Evolutionary conservation across 2,888 invertebrate species (phyloP).

Genomic region (Lasioglossum zephyrum): DNA sequence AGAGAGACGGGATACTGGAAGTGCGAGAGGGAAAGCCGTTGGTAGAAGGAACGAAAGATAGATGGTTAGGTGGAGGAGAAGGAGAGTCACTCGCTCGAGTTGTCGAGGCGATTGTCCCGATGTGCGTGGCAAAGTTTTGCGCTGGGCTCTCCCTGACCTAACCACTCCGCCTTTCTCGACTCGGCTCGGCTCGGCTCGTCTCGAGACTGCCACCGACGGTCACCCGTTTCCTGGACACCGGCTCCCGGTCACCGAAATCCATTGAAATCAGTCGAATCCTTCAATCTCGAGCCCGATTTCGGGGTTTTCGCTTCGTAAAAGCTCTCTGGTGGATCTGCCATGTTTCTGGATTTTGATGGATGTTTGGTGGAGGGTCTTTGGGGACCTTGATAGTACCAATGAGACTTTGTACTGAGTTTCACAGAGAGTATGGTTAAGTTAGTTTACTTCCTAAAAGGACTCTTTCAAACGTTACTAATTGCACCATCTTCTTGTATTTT

Average conservation of each 20-base stretch:
- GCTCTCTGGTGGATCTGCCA: no score
- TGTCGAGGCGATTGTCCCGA: conserved; percentile 76
- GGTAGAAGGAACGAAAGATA: conserved; percentile 39
- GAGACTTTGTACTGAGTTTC: not conserved
- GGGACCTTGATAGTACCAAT: not conserved
- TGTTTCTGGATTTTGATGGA: not conserved
- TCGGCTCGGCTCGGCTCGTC: conserved; percentile 48
- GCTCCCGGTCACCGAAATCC: conserved; percentile 40
- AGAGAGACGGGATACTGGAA: conserved; percentile 6
- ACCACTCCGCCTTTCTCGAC: conserved; percentile 73
- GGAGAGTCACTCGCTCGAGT: conserved; percentile 69
- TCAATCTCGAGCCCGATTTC: not conserved
- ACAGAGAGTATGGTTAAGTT: no score
- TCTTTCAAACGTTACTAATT: not conserved
- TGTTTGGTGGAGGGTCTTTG: not conserved
- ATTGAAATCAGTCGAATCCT: not conserved
- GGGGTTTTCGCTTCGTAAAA: no score
- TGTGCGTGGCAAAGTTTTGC: conserved; percentile 79
- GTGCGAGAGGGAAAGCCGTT: conserved; percentile 1
- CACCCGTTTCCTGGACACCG: conserved; percentile 40
- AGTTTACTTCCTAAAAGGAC: no score
- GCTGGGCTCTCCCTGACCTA: conserved; percentile 79
- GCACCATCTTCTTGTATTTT: not conserved
- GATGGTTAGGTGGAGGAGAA: conserved; percentile 55
- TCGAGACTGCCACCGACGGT: conserved; percentile 33